Evolutionary conservation across 2,888 invertebrate species (phyloP), one percentile per base, ranked within the genome.

Genomic region (Ferdinandea cuprea): DNA sequence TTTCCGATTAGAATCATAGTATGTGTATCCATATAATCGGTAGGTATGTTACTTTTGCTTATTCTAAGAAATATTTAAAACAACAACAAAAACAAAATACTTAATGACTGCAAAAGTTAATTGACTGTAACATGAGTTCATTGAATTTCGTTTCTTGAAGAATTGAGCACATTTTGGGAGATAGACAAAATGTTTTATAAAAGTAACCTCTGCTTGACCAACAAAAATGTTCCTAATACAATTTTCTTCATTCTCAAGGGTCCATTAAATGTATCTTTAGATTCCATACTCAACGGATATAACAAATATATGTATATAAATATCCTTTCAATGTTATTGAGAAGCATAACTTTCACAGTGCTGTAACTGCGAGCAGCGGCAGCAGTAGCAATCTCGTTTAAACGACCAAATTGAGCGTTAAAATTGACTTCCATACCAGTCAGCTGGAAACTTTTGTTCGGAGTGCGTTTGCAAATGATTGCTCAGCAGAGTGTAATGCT

Each of bases 361-460:
- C 40, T 59, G 17, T 11, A 40, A 46, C 40, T 59, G 17, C 7
- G 30, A 46, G 58, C 44, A 50, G 25, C 19, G 46, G 17, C 13
- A 37, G 32, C 44, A 44, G 44, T 46, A 73, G 65, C 74, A 66
- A 76, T 76, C 59, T 76, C 59, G 21, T 76, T 76, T 50, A 46
- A 76, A 68, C 59, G 74, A 19, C 58, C 66, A 68, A 76, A 76
- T 76, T 76, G 74, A 76, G 74, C 74, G 74, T 76, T 76, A 76
- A 76, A 68, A 76, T 76, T 68, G 74, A 76, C 74, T 76, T 76
- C 74, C 74, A 59, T 52, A 46, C 35, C 68, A 76, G 66, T 68
- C 74, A 76, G 48, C 66, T 76, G 74, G 66, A 76, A 76, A 50
- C 65, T 48, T 65, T 74, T 65, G 56, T 74, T 66, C 65, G 32